phyloP scores from a whole-genome alignment of 1,140 invertebrate genomes.

The Heliconius congener region DNA sequence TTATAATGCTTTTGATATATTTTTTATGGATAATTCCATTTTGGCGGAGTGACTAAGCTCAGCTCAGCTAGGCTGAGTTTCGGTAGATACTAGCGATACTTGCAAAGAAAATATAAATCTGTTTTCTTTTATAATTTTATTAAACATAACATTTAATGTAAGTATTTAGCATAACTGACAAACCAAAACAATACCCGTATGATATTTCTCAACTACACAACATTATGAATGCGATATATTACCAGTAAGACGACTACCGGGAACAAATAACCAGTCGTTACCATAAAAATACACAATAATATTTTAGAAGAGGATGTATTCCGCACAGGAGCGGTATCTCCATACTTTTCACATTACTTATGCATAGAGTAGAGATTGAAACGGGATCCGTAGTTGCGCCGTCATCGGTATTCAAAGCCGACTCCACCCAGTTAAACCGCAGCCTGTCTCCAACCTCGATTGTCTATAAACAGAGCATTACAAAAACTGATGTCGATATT shows the following conservation, averaged over 20 bases:
- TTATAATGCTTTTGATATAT: conserved; percentile 17
- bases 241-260: conserved; percentile 9
- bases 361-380: conserved; percentile 80
- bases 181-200: neutral
- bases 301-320: conserved; percentile 65
- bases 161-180: no score
- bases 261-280: conserved; percentile 67
- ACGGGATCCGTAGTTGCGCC: conserved; percentile 66
- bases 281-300: conserved; percentile 69
- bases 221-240: conserved; percentile 21
- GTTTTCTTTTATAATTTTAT: neutral
- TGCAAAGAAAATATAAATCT: no score
- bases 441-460: conserved; percentile 62
- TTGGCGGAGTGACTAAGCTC: neutral
- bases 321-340: conserved; percentile 59
- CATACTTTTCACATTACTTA: conserved; percentile 79
- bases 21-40: neutral
- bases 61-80: neutral
- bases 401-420: conserved; percentile 74
- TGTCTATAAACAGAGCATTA: conserved; percentile 62
- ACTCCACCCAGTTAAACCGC: conserved; percentile 57
- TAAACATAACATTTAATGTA: no score
- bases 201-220: neutral
- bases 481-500: conserved; percentile 44
- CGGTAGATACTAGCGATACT: neutral